Conservation (phyloP, 2,888 invertebrate species). For the Tribolium freemani region DNA sequence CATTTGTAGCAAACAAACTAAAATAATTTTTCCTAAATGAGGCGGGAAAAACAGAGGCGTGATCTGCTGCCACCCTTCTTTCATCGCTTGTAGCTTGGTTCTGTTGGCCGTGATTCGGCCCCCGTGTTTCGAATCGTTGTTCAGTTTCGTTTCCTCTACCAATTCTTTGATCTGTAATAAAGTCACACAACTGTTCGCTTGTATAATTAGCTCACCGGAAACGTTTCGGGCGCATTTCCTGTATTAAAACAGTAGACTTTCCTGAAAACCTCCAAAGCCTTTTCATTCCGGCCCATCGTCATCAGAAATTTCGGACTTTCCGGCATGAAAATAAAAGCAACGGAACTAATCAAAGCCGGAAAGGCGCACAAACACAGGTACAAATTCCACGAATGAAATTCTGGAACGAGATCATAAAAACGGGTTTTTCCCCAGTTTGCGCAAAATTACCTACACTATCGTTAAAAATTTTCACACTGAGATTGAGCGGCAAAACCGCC, state of each 20-base stretch:
- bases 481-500: constrained; percentile 75
- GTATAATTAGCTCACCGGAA: constrained; percentile 72
- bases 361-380: constrained; percentile 74
- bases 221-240: constrained; percentile 73
- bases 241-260: constrained; percentile 78
- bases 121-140: constrained; percentile 40
- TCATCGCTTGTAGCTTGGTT: constrained; percentile 68
- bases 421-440: neutral
- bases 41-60: constrained; percentile 77
- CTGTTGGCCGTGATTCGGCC: constrained; percentile 60
- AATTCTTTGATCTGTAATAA: constrained; percentile 62
- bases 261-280: constrained; percentile 76
- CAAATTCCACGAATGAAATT: constrained; percentile 75
- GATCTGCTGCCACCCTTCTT: constrained; percentile 75
- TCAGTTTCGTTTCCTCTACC: constrained; percentile 59
- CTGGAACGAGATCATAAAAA: constrained; percentile 59
- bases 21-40: constrained; percentile 72
- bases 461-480: constrained; percentile 43
- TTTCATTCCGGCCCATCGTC: constrained; percentile 76
- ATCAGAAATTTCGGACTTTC: constrained; percentile 87
- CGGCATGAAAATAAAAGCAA: constrained; percentile 75
- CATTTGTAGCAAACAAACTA: constrained; percentile 77
- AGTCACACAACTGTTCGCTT: neutral
- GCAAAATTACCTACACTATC: constrained; percentile 33
- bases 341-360: constrained; percentile 77